phyloP scores from a whole-genome alignment of 2,797 vertebrate species.

The Gymnocypris eckloni region DNA sequence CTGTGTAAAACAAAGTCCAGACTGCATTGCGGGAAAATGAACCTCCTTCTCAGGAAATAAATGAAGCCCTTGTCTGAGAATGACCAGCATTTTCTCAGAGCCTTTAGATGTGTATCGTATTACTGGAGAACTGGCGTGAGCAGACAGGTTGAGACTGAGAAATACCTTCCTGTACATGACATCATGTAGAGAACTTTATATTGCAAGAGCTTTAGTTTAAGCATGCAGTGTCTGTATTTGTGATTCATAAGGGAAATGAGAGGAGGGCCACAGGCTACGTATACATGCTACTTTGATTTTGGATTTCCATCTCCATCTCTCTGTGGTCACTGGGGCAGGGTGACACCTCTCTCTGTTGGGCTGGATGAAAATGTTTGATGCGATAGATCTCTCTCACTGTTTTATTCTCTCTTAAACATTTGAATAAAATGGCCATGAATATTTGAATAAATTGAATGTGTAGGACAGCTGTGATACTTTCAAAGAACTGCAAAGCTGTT shows the following conservation, averaged over 20 bases:
- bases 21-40: conserved; percentile 69
- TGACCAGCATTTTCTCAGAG: conserved; percentile 77
- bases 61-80: conserved; percentile 81
- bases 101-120: conserved; percentile 79
- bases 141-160: conserved; percentile 81
- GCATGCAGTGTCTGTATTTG: conserved; percentile 32
- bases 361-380: conserved; percentile 23
- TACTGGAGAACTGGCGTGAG: conserved; percentile 79
- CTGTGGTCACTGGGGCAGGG: conserved; percentile 11
- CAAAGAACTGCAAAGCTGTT: conserved; percentile 11
- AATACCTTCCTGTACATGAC: conserved; percentile 81
- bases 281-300: conserved; percentile 44
- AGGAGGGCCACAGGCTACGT: conserved; percentile 42
- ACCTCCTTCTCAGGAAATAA: conserved; percentile 80
- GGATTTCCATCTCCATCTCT: conserved; percentile 13
- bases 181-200: conserved; percentile 67
- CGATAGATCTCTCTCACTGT: neutral
- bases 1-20: conserved; percentile 58
- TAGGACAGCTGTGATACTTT: conserved; percentile 2
- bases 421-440: conserved; percentile 31
- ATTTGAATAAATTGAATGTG: conserved; percentile 38
- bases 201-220: conserved; percentile 44
- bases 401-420: conserved; percentile 29
- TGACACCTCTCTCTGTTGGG: conserved; percentile 24
- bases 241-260: conserved; percentile 34